Base-by-base conservation (phyloP, 1,140 invertebrate species). In the Drosophila pseudoobscura region DNA sequence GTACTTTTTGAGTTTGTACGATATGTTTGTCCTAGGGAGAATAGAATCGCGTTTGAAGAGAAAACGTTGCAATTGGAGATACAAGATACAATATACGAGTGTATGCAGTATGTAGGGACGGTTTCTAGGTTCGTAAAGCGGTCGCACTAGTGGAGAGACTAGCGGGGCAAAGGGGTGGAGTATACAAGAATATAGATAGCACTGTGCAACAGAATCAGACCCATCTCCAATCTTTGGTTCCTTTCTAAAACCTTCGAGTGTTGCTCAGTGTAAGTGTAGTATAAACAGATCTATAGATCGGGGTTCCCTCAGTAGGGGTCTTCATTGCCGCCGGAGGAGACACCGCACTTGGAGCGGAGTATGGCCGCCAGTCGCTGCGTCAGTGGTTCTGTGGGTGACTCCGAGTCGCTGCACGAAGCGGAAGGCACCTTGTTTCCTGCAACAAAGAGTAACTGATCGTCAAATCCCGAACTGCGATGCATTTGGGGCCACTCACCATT, bases 361-460 rank as follows among this genome's bases (percentile, higher is more conserved):
- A 93, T 92, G 39, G 92, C 92, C 13, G 92, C 92, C 43, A 92
- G 78, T 59, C 92, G 91, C 73, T 94, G 93, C 41, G 92, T 94
- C 29, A 94, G 90, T 9, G 94, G 94, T 76, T 94, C 94, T 46
- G 94, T 94, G 13, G 94, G 94, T 1, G 93, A 94, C 68, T 94
- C 94, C 13, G 94, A 94, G 57, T 94, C 94, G 39, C 93, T 94
- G 78, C 93, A 91, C 20, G 90, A 91, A 8, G 90, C 76, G 43
- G 90, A 90, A 4, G 80, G 70, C 20, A 91, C 45, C 59, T 90
- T 90, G 63, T 94, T 74, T 89, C 92, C 82, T 91, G 75, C 39
- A 44, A 78, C 71, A 45, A n/a, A 7, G 29, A 57, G 22, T 0
- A 11, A 20, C 2, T 6, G 24, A 35, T 57, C 6, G 31, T 39